Conservation (phyloP, 2,888 invertebrate species). For the Aphodius granarius region DNA sequence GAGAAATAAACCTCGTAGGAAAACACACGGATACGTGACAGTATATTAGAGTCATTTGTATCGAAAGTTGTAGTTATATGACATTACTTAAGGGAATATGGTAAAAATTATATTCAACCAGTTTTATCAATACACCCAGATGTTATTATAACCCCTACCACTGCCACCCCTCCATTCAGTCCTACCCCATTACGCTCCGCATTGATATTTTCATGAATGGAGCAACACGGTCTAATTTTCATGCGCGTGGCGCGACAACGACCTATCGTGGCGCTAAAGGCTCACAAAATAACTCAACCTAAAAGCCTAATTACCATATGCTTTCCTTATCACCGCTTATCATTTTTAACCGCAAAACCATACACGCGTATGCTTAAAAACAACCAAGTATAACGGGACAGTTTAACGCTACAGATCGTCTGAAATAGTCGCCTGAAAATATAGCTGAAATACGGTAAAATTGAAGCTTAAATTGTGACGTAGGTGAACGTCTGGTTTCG, state of each 20-base stretch:
- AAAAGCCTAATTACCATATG: background rate
- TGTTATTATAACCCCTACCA: no score
- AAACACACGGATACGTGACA: no score
- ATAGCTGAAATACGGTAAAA: background rate
- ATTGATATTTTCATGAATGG: background rate
- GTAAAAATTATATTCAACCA: no score
- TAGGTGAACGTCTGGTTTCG: slow-evolving; percentile 36
- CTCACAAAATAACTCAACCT: background rate
- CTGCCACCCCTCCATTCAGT: background rate
- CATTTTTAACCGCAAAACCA: background rate
- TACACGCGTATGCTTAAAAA: background rate
- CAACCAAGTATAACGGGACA: background rate
- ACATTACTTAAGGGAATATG: no score
- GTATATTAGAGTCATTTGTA: no score
- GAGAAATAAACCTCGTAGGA: no score
- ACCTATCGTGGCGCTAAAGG: background rate
- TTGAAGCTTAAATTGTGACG: slow-evolving; percentile 38
- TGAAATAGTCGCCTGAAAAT: background rate
- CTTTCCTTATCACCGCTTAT: background rate
- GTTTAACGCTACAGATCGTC: background rate
- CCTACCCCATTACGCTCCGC: background rate
- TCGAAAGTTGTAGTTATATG: no score
- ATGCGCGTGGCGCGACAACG: background rate
- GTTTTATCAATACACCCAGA: no score
- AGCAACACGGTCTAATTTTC: background rate